phyloP scores from a whole-genome alignment of 2,113 vertebrate species.

The Kobus ellipsiprymnus region DNA sequence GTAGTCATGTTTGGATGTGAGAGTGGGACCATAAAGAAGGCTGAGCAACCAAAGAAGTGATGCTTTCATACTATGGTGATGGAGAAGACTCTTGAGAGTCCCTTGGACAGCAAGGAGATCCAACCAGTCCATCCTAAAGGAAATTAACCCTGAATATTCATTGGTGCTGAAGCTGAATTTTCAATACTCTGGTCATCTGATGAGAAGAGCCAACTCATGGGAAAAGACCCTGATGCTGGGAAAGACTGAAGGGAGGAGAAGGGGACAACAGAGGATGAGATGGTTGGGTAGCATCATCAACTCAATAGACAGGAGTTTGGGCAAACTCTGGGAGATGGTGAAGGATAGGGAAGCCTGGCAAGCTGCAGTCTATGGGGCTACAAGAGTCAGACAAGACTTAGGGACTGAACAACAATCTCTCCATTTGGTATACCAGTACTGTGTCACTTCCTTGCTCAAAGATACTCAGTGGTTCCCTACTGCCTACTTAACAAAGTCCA shows the following conservation, averaged over 20 bases:
- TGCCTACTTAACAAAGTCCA: background rate
- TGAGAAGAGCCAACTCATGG: background rate
- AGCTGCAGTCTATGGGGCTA: background rate
- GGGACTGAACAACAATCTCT: background rate
- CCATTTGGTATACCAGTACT: background rate
- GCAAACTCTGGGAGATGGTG: background rate
- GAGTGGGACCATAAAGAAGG: background rate
- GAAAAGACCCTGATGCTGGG: background rate
- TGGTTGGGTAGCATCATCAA: rapidly evolving
- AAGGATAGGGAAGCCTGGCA: background rate
- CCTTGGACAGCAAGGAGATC: background rate
- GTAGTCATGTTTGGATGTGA: background rate
- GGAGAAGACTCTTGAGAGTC: background rate
- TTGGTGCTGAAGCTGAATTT: background rate
- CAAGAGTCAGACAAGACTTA: background rate
- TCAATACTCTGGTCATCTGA: background rate
- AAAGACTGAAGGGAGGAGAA: background rate
- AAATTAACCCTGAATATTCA: background rate
- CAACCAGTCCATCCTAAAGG: background rate
- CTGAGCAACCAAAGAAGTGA: background rate
- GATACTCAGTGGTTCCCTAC: background rate
- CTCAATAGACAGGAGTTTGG: background rate
- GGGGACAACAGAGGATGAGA: background rate
- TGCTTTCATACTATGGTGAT: background rate
- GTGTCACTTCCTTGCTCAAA: background rate